phyloP scores from a whole-genome alignment of 1,140 invertebrate species.

The Hydropsyche tenuis region DNA sequence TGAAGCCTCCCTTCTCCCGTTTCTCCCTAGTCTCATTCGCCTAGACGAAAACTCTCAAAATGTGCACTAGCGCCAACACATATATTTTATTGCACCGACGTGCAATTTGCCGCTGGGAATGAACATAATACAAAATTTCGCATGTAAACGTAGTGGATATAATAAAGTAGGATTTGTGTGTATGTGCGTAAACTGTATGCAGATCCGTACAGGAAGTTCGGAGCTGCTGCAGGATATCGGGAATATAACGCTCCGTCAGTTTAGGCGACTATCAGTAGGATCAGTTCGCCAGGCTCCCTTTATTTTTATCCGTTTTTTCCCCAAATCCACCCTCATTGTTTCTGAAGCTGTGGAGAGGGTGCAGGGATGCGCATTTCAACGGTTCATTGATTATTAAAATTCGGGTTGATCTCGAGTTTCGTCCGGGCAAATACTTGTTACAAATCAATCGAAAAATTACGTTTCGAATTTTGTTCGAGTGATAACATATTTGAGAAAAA shows the following conservation, averaged over 20 bases:
- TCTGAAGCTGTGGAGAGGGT: constrained; percentile 41
- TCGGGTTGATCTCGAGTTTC: constrained; percentile 40
- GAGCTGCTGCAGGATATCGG: constrained; percentile 39
- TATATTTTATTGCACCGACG: no score
- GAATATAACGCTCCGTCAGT: constrained; percentile 49
- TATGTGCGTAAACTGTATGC: neutral
- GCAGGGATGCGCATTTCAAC: constrained; percentile 47
- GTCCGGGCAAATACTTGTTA: constrained; percentile 20
- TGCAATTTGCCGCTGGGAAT: no score
- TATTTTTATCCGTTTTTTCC: constrained; percentile 32
- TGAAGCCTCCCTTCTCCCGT: constrained; percentile 7
- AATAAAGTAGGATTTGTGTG: no score
- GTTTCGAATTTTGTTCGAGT: neutral
- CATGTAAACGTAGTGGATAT: no score
- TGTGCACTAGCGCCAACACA: no score
- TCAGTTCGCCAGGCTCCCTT: constrained; percentile 31
- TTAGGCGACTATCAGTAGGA: constrained; percentile 37
- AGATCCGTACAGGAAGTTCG: constrained; percentile 12
- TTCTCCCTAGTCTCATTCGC: no score
- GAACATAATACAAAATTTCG: no score
- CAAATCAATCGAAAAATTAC: constrained; percentile 37
- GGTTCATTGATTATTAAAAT: constrained; percentile 51
- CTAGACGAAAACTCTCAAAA: no score
- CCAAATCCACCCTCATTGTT: constrained; percentile 49
- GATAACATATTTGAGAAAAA: no score